A percentile compares a stretch with the other conserved stretches of the same genome.
phyloP scores from a whole-genome alignment of 2,113 vertebrate genomes.

The Oophaga pumilio region DNA sequence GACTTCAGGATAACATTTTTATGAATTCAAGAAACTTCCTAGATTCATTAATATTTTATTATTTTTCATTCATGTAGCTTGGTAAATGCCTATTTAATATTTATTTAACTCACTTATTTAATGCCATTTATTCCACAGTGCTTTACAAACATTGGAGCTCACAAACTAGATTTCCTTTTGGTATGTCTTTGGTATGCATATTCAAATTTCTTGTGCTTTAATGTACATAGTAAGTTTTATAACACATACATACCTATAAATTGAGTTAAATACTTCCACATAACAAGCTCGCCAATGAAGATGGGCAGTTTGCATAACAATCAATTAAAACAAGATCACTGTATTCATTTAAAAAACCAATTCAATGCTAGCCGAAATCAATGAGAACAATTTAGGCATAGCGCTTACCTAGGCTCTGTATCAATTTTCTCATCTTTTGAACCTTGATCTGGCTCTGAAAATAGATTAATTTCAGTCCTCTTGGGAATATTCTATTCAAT shows the following conservation, averaged over 20 bases:
- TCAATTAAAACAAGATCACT: conserved; percentile 51
- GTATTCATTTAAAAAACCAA: conserved; percentile 40
- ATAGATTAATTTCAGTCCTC: conserved; percentile 52
- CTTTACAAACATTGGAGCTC: no score
- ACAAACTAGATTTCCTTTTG: no score
- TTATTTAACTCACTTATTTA: no score
- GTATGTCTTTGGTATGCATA: no score
- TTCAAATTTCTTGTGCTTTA: no score
- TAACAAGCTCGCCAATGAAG: not conserved
- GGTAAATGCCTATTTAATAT: no score
- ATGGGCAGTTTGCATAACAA: conserved; percentile 21
- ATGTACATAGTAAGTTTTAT: no score
- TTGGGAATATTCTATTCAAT: conserved; percentile 39
- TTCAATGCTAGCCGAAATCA: conserved; percentile 44
- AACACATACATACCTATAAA: not conserved
- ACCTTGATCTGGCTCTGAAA: conserved; percentile 49
- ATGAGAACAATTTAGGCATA: conserved; percentile 45
- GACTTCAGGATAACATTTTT: no score
- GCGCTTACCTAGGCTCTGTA: conserved; percentile 34
- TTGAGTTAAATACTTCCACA: not conserved
- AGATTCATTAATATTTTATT: no score
- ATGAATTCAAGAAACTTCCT: no score
- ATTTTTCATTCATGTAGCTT: no score
- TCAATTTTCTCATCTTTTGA: conserved; percentile 55
- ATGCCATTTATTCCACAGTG: no score